Conservation (phyloP, 2,888 invertebrate species). For the Conomelus anceps region DNA sequence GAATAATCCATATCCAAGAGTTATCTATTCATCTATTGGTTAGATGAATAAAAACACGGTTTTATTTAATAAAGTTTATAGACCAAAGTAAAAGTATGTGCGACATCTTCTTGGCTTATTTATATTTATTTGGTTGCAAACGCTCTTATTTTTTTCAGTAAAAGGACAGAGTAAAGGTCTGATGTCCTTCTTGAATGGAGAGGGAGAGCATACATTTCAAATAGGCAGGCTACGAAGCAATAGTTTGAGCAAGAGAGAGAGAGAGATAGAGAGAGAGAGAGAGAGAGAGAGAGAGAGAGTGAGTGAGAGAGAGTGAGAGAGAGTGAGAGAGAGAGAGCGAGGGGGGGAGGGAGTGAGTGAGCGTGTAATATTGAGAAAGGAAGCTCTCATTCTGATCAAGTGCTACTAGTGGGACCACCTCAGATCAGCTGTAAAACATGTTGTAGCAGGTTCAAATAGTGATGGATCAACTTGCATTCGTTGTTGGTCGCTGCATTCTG, state of each 20-base stretch:
- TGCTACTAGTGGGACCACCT: background rate
- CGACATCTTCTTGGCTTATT: background rate
- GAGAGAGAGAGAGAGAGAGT: background rate
- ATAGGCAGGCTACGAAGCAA: background rate
- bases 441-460: background rate
- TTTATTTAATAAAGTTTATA: no score
- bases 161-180: background rate
- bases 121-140: background rate
- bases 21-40: no score
- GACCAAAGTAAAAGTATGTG: no score
- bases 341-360: background rate
- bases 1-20: no score
- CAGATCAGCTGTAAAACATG: background rate
- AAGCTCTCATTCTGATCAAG: slow-evolving; percentile 4
- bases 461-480: background rate
- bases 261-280: background rate
- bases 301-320: background rate
- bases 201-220: background rate
- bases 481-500: background rate
- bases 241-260: slow-evolving; percentile 13
- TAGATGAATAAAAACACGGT: no score
- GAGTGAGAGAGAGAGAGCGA: background rate
- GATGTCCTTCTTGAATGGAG: background rate
- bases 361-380: slow-evolving; percentile 15
- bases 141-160: background rate